Evolutionary conservation across 2,113 vertebrate genomes (phyloP), one percentile per base, ranked within the genome.

Genomic region (Muscicapa adusta): DNA sequence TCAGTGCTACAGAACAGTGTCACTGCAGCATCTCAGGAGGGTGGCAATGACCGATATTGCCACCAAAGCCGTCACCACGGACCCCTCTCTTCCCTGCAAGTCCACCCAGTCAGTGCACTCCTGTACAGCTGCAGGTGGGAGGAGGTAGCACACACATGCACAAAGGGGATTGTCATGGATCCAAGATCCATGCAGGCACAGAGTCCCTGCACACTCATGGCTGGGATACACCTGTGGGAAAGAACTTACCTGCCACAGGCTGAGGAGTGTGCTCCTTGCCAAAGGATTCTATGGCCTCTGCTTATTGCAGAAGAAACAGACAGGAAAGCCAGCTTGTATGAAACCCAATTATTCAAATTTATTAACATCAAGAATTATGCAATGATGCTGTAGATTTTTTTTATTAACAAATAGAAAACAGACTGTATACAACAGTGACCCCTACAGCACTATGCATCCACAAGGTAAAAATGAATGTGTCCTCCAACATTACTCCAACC

Each of bases 341-440:
- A 99, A 99, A 98, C 98, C 98, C 96, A 98, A 98, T 99, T 98
- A 98, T 99, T 98, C 98, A 99, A 99, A 98, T 99, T 99, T 99
- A 99, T 99, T 99, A 98, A 99, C 98, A 99, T 98, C 98, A 98
- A 99, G 97, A 98, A 98, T 98, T 98, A 98, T 98, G 98, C 98
- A 98, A 98, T 98, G 98, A 98, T 98, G 98, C 98, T 98, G 98
- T 98, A 98, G 98, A 98, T 98, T 98, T 98, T 97, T 98, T 98
- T 98, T 98, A 98, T 98, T 98, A 98, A 98, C 98, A 99, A 99
- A 99, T 99, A 99, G 98, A 99, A 99, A 99, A 99, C 98, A 99
- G 98, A 99, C 98, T 97, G 98, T 99, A 98, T 98, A 99, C 98
- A 99, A 98, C 98, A 98, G 98, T 98, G 98, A 98, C 98, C 98